Evolutionary conservation across 2,797 vertebrate genomes (phyloP).

Genomic region (Amphiprion clarkii): DNA sequence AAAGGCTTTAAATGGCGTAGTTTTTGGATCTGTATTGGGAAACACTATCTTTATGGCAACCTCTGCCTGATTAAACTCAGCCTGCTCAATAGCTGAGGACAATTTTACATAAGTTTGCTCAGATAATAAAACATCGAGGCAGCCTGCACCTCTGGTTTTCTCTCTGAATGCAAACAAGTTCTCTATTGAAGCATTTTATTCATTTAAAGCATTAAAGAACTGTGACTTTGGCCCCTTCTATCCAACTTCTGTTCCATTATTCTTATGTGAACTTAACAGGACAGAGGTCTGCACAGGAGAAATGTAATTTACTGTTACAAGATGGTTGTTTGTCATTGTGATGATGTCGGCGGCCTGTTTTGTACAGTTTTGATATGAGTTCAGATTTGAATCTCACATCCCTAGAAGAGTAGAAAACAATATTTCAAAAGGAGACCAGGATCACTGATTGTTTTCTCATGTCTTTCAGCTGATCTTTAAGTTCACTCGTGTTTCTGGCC

Average conservation of each 20-base stretch:
- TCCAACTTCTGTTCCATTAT: background rate
- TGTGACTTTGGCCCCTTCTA: background rate
- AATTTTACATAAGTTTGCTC: background rate
- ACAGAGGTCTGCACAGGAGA: background rate
- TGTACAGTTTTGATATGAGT: background rate
- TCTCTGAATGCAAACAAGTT: conserved; percentile 9
- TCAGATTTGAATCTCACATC: background rate
- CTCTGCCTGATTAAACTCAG: background rate
- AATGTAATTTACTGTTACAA: too few relatives aligned
- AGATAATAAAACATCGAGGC: background rate
- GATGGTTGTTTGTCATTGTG: too few relatives aligned
- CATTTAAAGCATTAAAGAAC: background rate
- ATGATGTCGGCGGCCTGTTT: too few relatives aligned
- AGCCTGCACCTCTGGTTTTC: background rate
- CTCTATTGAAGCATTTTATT: background rate
- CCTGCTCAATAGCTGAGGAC: background rate
- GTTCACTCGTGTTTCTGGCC: conserved; percentile 20
- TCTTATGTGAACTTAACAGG: background rate
- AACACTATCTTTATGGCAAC: background rate
- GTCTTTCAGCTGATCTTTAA: conserved; percentile 8
- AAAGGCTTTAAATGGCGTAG: background rate
- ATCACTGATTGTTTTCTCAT: conserved; percentile 14
- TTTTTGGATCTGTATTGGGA: background rate
- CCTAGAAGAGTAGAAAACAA: background rate
- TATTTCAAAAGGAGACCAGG: background rate